Percentiles rank a stretch among this genome's conserved stretches.
phyloP scores from a whole-genome alignment of 2,797 vertebrate species.

The Bovichtus diacanthus region DNA sequence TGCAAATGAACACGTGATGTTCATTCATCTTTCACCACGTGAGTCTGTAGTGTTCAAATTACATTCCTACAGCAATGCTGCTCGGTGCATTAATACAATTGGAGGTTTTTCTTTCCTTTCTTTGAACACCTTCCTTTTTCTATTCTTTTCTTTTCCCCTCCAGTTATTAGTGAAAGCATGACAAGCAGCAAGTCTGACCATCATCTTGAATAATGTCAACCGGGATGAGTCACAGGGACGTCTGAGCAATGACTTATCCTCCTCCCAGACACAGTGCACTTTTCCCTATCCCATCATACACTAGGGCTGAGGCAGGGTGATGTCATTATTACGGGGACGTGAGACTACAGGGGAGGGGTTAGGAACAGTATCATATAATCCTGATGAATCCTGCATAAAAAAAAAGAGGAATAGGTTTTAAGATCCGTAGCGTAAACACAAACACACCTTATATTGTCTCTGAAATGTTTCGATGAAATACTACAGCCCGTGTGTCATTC shows the following conservation, averaged over 20 bases:
- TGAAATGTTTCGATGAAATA: slow-evolving; percentile 13
- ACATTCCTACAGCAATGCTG: slow-evolving; percentile 12
- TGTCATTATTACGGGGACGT: slow-evolving; percentile 52
- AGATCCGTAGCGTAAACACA: neutral
- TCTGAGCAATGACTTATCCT: slow-evolving; percentile 57
- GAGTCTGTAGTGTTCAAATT: slow-evolving; percentile 8
- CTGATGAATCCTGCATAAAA: slow-evolving; percentile 18
- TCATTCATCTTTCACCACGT: slow-evolving; percentile 19
- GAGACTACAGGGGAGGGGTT: slow-evolving; percentile 22
- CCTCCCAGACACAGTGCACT: slow-evolving; percentile 23
- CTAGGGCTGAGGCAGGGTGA: slow-evolving; percentile 60
- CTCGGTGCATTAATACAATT: slow-evolving; percentile 48
- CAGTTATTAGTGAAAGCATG: slow-evolving; percentile 37
- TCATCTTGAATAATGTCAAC: slow-evolving; percentile 73
- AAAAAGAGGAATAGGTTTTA: neutral
- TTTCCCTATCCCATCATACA: slow-evolving; percentile 63
- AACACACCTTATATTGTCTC: slow-evolving; percentile 2
- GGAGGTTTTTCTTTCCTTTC: slow-evolving; percentile 24
- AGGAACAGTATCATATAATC: slow-evolving; percentile 26
- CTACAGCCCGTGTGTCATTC: slow-evolving; percentile 14
- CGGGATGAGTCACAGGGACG: slow-evolving; percentile 68
- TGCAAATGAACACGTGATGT: slow-evolving; percentile 25
- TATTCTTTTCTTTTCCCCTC: slow-evolving; percentile 26
- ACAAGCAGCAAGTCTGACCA: slow-evolving; percentile 64
- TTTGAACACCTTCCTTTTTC: slow-evolving; percentile 30